Conservation (phyloP, 2,888 invertebrate genomes). For the Cheilosia urbana region DNA sequence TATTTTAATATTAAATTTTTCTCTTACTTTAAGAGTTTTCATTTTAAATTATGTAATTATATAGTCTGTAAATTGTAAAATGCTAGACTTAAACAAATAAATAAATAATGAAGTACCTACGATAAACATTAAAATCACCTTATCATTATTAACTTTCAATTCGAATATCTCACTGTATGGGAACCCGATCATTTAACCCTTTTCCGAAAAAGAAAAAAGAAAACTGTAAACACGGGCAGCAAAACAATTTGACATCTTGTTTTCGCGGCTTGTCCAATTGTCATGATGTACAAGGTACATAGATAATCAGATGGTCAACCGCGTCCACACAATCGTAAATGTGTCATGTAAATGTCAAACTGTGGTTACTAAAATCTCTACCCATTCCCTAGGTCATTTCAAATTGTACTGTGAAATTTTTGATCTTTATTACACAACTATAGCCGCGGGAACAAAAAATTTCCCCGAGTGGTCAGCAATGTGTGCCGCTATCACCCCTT, state of each 20-base stretch:
- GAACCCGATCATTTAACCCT: conserved; percentile 26
- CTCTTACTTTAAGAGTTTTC: too few species aligned
- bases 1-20: too few species aligned
- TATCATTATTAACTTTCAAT: conserved; percentile 6
- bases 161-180: conserved; percentile 13
- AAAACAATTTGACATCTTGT: conserved; percentile 30
- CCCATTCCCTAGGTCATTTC: background rate
- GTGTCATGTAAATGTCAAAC: conserved; percentile 56
- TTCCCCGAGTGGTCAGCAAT: conserved; percentile 23
- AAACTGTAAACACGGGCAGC: conserved; percentile 21
- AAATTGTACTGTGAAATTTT: conserved; percentile 9
- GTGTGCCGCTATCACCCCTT: conserved; percentile 17
- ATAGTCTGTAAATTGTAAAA: too few species aligned
- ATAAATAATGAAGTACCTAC: too few species aligned
- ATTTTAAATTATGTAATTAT: too few species aligned
- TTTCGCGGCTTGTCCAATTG: conserved; percentile 21
- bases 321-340: conserved; percentile 41
- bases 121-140: too few species aligned
- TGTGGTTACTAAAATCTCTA: background rate
- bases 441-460: conserved; percentile 6
- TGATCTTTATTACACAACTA: conserved; percentile 1
- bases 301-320: conserved; percentile 62
- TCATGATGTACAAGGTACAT: background rate
- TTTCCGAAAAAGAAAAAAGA: conserved; percentile 8
- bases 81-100: too few species aligned